A percentile compares a stretch with the other conserved stretches of the same genome.
These are phyloP conservation scores for Leptopilina clavipes DNA, from an alignment of 1,140 invertebrate species.

Conservation along the genomic window DNA sequence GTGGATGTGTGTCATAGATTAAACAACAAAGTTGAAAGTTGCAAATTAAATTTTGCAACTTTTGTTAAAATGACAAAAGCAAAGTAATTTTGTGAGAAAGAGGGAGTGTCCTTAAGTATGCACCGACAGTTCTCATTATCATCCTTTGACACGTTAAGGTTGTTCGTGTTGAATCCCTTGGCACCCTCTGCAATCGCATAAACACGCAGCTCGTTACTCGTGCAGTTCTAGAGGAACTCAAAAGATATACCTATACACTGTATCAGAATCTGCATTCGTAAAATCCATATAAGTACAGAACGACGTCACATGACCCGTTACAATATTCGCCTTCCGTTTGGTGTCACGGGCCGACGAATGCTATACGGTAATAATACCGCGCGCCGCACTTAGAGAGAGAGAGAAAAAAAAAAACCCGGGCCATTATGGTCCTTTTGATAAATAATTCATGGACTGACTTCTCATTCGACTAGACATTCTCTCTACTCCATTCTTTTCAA, in stretches of 20 bases:
- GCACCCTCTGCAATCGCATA: slow-evolving; percentile 9
- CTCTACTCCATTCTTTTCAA: slow-evolving; percentile 33
- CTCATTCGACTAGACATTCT: not conserved
- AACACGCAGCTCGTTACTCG: slow-evolving; percentile 22
- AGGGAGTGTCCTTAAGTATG: not conserved
- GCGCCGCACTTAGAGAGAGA: not conserved
- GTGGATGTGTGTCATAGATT: not conserved
- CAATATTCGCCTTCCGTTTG: slow-evolving; percentile 24
- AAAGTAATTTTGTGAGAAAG: slow-evolving; percentile 1
- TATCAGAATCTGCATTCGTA: slow-evolving; percentile 16
- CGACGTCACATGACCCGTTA: slow-evolving; percentile 10
- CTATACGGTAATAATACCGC: slow-evolving; percentile 2
- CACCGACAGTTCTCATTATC: slow-evolving; percentile 11
- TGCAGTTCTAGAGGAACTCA: not conserved
- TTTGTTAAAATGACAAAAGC: not conserved
- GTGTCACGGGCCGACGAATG: slow-evolving; percentile 20
- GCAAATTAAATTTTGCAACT: not conserved
- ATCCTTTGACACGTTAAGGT: slow-evolving; percentile 23
- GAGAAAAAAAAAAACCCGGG: not conserved
- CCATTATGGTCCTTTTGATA: slow-evolving; percentile 31
- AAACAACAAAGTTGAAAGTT: not conserved
- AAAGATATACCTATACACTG: not conserved
- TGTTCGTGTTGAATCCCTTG: slow-evolving; percentile 4
- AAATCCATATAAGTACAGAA: slow-evolving; percentile 21
- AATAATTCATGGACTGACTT: slow-evolving; percentile 20